Evolutionary conservation across 1,140 invertebrate species (phyloP).

Genomic region (Drosophila sturtevanti): DNA sequence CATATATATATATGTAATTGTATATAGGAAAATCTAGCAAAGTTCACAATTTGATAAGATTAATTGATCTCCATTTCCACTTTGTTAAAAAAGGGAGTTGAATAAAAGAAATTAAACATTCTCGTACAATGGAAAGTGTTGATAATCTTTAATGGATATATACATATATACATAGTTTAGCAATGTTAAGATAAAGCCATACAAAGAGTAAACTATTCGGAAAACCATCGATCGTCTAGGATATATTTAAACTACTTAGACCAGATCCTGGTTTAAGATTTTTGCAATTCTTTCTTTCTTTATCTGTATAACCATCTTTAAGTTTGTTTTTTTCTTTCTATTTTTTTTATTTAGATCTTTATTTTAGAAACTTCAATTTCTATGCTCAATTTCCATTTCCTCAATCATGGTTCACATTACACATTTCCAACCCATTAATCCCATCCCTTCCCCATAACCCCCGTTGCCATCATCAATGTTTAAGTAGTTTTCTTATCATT

Average conservation of each 20-base stretch:
- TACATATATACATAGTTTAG: too few relatives aligned
- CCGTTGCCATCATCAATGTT: not conserved
- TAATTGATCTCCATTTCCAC: slow-evolving; percentile 39
- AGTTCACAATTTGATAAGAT: slow-evolving; percentile 72
- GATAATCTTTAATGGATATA: not conserved
- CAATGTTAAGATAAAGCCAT: too few relatives aligned
- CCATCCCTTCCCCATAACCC: not conserved
- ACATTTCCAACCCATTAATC: not conserved
- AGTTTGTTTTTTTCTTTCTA: too few relatives aligned
- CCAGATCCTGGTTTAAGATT: too few relatives aligned
- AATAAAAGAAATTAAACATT: not conserved
- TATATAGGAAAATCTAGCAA: slow-evolving; percentile 55
- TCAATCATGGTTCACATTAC: not conserved
- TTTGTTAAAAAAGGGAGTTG: not conserved
- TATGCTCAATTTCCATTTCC: not conserved
- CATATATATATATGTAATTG: slow-evolving; percentile 13
- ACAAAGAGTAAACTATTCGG: too few relatives aligned
- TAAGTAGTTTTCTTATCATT: slow-evolving; percentile 20
- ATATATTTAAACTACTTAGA: too few relatives aligned
- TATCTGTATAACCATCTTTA: too few relatives aligned
- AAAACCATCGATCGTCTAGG: too few relatives aligned
- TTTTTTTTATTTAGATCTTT: too few relatives aligned
- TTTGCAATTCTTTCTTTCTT: too few relatives aligned
- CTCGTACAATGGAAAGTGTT: not conserved
- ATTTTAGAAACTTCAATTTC: too few relatives aligned